Evolutionary conservation across 2,797 vertebrate genomes (phyloP).

Genomic region (Hemibagrus guttatus): DNA sequence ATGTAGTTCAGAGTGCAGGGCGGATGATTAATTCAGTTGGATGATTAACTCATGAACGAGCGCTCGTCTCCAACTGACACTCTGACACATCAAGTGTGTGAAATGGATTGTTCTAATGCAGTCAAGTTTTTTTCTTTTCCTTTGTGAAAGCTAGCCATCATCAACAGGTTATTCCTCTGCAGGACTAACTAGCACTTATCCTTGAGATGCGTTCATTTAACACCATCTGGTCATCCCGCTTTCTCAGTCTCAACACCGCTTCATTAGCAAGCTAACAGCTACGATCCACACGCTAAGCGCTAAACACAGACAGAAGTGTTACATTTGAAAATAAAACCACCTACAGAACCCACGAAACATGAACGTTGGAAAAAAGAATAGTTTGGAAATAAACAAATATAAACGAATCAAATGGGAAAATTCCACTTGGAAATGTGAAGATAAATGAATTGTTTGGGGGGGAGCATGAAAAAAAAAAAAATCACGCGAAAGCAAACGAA

Average conservation of each 20-base stretch:
- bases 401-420: not conserved
- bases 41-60: conserved; percentile 10
- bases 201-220: conserved; percentile 5
- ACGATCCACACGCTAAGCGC: not conserved
- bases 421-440: not conserved
- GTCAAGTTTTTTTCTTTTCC: not conserved
- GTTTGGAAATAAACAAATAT: not conserved
- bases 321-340: not conserved
- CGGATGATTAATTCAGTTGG: not conserved
- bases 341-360: not conserved
- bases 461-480: too few species aligned
- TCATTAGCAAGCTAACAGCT: not conserved
- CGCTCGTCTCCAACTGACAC: not conserved
- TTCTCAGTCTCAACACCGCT: not conserved
- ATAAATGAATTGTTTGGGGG: not conserved
- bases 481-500: too few species aligned
- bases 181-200: not conserved
- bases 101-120: conserved; percentile 12
- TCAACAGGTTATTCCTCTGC: not conserved
- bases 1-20: not conserved
- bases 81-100: conserved; percentile 1
- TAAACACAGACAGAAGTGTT: not conserved
- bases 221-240: too few species aligned
- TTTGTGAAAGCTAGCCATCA: not conserved
- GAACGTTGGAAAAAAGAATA: not conserved